Evolutionary conservation across 2,888 invertebrate genomes (phyloP).

Genomic region (Conomelus anceps): DNA sequence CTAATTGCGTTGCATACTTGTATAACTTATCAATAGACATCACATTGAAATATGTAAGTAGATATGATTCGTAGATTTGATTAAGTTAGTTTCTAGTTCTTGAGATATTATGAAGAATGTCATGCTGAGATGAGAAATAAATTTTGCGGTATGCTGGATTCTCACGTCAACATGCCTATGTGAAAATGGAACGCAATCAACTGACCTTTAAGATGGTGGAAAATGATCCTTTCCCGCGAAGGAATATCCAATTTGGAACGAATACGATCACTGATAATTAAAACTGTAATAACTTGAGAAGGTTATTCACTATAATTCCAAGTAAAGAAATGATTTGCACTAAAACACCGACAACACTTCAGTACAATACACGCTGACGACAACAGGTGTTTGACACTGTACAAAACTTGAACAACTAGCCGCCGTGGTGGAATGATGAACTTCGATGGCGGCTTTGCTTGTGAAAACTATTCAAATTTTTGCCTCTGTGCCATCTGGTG

Average conservation of each 20-base stretch:
- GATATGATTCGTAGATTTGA: too few relatives aligned
- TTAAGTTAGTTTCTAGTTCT: too few relatives aligned
- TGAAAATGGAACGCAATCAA: neutral
- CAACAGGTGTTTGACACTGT: neutral
- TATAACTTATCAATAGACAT: too few relatives aligned
- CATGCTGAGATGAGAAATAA: neutral
- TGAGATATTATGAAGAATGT: neutral
- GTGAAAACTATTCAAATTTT: neutral
- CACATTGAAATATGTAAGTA: too few relatives aligned
- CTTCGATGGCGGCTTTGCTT: neutral
- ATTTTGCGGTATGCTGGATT: neutral
- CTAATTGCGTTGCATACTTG: too few relatives aligned
- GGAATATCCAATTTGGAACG: neutral
- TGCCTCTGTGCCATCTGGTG: neutral
- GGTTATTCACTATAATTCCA: neutral
- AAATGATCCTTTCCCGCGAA: conserved; percentile 19
- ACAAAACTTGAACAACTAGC: neutral
- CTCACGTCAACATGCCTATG: neutral
- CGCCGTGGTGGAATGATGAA: neutral
- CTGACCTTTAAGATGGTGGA: conserved; percentile 2
- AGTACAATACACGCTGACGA: neutral
- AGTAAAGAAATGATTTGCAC: neutral
- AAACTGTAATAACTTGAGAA: neutral
- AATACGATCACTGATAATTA: conserved; percentile 2
- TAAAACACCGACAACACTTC: neutral